Base-by-base conservation (phyloP, 2,888 invertebrate species). In the Sphinx pinastri region DNA sequence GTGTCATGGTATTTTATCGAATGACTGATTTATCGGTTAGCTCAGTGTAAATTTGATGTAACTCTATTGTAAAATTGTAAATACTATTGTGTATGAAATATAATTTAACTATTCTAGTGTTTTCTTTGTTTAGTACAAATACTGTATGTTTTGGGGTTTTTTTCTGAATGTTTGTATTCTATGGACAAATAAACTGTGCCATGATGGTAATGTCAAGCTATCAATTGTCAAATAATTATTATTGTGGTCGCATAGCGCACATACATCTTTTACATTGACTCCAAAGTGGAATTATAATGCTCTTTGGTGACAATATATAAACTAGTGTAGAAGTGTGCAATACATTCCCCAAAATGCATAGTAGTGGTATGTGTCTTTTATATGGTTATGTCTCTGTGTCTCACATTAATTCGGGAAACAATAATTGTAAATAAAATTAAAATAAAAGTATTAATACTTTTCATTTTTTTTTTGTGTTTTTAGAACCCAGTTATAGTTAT, bases 1-100 rank as follows among this genome's bases (percentile, higher is more conserved):
- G 60, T 79, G 73, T 80, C 81, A 77, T 84, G 84, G 83, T 86
- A 87, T 84, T 85, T 84, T 81, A 87, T 86, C 19, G 84, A 85
- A 86, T 86, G 90, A 90, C 90, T 90, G 90, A 90, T 84, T 85
- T 85, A 83, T 88, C 83, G 81, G 83, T 87, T 89, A 87, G 84
- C 85, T 84, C 74, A 79, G 79, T 84, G 78, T 84, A 81, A 79
- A 78, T 75, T 74, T 60, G 52, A 45, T 51, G 67, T 76, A 73
- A 76, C 74, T 68, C 75, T 83, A 77, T 71, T 78, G 75, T 83
- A 80, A 79, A 78, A 68, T 74, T 75, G 73, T 84, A 81, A 84
- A 85, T 75, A 84, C 12, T 85, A 85, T 76, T 75, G 77, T 54
- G 73, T 86, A 82, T 81, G 80, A 81, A 83, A 78, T 79, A 83